Evolutionary conservation across 2,888 invertebrate genomes (phyloP).

Genomic region (Leptinotarsa tumamoca): DNA sequence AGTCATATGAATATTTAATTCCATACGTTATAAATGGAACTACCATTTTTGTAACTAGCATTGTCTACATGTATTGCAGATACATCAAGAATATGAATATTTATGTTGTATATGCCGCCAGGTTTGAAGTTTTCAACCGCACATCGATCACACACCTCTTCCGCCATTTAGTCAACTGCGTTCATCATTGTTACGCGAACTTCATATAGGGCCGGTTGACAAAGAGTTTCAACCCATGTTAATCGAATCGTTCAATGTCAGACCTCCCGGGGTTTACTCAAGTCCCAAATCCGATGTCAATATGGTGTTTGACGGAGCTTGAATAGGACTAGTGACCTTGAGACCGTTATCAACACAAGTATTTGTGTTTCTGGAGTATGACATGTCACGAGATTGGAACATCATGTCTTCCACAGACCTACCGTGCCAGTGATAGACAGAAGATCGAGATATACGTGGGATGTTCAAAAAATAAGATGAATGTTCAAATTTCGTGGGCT

Average conservation of each 20-base stretch:
- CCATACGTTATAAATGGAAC: background rate
- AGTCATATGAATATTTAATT: background rate
- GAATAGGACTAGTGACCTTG: conserved; percentile 2
- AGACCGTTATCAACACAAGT: conserved; percentile 8
- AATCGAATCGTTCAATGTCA: background rate
- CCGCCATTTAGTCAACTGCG: background rate
- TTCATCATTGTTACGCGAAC: background rate
- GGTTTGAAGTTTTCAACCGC: background rate
- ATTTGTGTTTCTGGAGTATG: background rate
- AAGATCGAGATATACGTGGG: background rate
- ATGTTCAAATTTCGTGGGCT: too few species aligned
- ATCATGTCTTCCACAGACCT: background rate
- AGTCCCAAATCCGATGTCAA: conserved; percentile 4
- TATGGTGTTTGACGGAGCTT: background rate
- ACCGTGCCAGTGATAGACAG: background rate
- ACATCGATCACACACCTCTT: background rate
- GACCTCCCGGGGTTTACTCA: background rate
- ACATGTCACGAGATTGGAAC: background rate
- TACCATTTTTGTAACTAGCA: background rate
- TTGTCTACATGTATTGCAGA: background rate
- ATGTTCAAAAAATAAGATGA: too few species aligned
- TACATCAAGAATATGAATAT: background rate
- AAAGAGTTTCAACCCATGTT: background rate
- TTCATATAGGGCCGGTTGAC: background rate
- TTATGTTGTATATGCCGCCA: background rate